Evolutionary conservation across 53 echinoderm and acorn worm species (phyloP).

Genomic region (Stichopus horrens): DNA sequence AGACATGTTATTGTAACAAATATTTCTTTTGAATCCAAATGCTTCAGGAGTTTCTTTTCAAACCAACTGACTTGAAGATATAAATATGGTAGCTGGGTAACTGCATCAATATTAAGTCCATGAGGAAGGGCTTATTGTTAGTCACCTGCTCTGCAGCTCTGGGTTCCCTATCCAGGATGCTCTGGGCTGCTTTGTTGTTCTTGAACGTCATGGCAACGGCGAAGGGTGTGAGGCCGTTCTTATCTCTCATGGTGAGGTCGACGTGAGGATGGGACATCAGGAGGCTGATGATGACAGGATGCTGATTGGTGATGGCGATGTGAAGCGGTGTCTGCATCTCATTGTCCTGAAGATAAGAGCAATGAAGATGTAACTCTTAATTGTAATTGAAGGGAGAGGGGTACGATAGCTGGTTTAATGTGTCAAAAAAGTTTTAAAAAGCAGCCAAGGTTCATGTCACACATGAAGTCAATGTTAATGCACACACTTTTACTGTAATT

Average conservation of each 20-base stretch:
- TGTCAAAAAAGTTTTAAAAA: too few relatives aligned
- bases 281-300: conserved; percentile 81
- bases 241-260: conserved; percentile 93
- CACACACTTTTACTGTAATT: neutral
- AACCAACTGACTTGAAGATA: too few relatives aligned
- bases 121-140: neutral
- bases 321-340: conserved; percentile 90
- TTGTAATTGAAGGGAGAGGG: too few relatives aligned
- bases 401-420: too few relatives aligned
- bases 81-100: too few relatives aligned
- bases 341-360: conserved; percentile 62
- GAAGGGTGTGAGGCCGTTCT: conserved; percentile 86
- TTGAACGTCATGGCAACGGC: conserved; percentile 95
- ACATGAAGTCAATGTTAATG: neutral
- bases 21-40: too few relatives aligned
- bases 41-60: too few relatives aligned
- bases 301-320: conserved; percentile 94
- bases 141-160: conserved; percentile 94
- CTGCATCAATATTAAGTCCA: too few relatives aligned
- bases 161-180: conserved; percentile 88
- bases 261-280: conserved; percentile 94
- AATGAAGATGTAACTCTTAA: neutral
- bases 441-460: neutral
- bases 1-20: too few relatives aligned
- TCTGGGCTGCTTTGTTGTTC: conserved; percentile 98